phyloP scores from a whole-genome alignment of 2,113 vertebrate species.

The Mus musculus region GRCm39 chr16:61278001-61278500 shows the following conservation, averaged over 20 bases:
- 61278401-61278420: too few relatives aligned
- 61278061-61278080: neutral
- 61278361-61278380: neutral
- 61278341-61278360: accelerated
- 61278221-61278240: neutral
- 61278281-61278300: neutral
- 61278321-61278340: neutral
- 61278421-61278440: neutral
- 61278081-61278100: neutral
- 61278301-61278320: accelerated
- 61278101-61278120: neutral
- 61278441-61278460: neutral
- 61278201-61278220: neutral
- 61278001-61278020: neutral
- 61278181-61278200: neutral
- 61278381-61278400: too few relatives aligned
- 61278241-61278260: neutral
- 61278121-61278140: neutral
- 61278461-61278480: neutral
- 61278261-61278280: neutral
- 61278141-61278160: neutral
- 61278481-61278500: neutral
- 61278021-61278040: neutral
- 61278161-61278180: too few relatives aligned
- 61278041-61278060: neutral